Evolutionary conservation across 2,113 vertebrate genomes (phyloP).

Genomic region (Progne subis): DNA sequence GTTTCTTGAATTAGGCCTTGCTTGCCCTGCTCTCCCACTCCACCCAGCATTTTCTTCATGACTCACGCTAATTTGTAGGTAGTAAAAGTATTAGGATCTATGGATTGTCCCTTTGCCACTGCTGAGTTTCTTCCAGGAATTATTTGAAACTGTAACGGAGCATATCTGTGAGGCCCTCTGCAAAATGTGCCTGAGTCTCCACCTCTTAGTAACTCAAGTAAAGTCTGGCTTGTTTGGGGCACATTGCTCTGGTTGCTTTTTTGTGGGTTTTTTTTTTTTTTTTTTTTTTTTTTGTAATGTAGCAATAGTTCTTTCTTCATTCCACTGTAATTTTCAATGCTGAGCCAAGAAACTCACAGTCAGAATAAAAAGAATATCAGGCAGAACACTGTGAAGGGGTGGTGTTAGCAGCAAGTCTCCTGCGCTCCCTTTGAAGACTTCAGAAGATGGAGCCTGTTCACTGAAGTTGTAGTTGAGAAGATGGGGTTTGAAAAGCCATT

Average conservation of each 20-base stretch:
- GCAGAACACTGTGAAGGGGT: background rate
- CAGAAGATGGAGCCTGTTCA: background rate
- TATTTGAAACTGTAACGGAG: background rate
- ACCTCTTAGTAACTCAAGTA: background rate
- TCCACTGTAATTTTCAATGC: background rate
- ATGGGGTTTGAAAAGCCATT: background rate
- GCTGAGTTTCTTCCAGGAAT: background rate
- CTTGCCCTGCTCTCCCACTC: background rate
- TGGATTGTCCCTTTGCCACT: background rate
- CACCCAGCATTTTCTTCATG: background rate
- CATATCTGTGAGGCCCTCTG: background rate
- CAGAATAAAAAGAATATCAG: background rate
- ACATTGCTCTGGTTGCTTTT: background rate
- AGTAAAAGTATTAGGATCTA: background rate
- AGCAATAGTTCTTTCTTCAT: background rate
- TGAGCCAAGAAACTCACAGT: background rate
- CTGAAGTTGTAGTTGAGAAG: background rate
- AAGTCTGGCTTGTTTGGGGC: background rate
- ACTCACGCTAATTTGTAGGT: background rate
- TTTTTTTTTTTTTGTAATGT: background rate
- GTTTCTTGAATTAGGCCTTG: conserved; percentile 10
- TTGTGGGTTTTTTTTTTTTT: too few relatives aligned
- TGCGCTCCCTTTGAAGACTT: background rate
- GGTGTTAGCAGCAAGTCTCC: background rate
- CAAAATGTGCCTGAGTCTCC: background rate